phyloP scores from a whole-genome alignment of 2,113 vertebrate species.

The Cololabis saira region DNA sequence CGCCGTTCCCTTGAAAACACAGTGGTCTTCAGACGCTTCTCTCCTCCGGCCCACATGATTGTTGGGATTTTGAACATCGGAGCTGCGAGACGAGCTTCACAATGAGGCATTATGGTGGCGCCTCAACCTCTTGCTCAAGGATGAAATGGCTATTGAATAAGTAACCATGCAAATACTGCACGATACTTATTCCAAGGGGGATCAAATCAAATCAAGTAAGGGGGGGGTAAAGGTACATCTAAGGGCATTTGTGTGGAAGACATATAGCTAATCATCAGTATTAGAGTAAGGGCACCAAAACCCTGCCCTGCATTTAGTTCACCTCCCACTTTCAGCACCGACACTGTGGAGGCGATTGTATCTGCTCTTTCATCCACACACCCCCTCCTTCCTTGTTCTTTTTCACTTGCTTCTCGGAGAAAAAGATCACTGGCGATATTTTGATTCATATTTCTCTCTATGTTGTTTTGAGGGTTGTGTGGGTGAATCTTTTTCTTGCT shows the following conservation, averaged over 20 bases:
- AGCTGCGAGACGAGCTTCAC: conserved; percentile 54
- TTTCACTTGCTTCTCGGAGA: conserved; percentile 53
- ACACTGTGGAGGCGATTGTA: conserved; percentile 43
- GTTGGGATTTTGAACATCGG: conserved; percentile 44
- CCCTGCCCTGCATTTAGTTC: conserved; percentile 37
- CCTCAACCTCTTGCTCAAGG: conserved; percentile 43
- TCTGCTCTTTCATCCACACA: conserved; percentile 34
- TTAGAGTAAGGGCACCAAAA: conserved; percentile 26
- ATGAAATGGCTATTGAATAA: conserved; percentile 61
- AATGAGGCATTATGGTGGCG: conserved; percentile 44
- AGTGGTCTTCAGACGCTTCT: conserved; percentile 40
- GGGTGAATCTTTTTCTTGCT: conserved; percentile 52
- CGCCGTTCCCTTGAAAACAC: conserved; percentile 55
- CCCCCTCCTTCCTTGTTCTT: conserved; percentile 30
- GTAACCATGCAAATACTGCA: conserved; percentile 48
- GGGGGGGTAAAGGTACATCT: conserved; percentile 33
- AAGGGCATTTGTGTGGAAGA: conserved; percentile 59
- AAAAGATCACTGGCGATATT: conserved; percentile 62
- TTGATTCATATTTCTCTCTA: conserved; percentile 63
- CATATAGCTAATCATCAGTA: conserved; percentile 36
- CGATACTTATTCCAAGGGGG: conserved; percentile 38
- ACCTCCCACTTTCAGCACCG: conserved; percentile 52
- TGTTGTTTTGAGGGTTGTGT: conserved; percentile 57
- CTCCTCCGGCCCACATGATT: conserved; percentile 31
- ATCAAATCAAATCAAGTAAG: conserved; percentile 54